phyloP scores from a whole-genome alignment of 2,113 vertebrate species.

The Pontoporia blainvillei region DNA sequence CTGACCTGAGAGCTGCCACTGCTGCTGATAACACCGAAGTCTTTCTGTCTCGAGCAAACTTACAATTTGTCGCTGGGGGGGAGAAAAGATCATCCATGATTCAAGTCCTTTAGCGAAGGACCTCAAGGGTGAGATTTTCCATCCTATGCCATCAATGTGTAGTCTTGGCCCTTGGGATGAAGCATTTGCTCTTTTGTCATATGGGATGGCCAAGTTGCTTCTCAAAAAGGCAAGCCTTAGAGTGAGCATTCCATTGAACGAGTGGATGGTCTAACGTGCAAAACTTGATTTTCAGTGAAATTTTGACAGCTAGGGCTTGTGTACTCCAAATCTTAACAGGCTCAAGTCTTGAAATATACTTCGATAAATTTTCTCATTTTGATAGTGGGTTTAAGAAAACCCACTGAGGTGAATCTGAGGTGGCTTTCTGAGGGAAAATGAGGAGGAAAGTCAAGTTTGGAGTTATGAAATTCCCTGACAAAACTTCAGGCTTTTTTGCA shows the following conservation, averaged over 20 bases:
- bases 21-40: rapidly evolving
- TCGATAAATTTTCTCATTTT: not conserved
- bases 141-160: rapidly evolving
- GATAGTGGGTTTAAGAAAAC: not conserved
- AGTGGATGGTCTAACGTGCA: rapidly evolving
- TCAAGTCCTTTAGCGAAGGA: not conserved
- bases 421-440: constrained; percentile 11
- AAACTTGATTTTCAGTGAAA: not conserved
- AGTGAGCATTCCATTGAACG: rapidly evolving
- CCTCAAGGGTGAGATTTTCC: not conserved
- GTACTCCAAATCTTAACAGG: not conserved
- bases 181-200: not conserved
- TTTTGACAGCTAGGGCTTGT: not conserved
- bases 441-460: not conserved
- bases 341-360: not conserved
- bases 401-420: not conserved
- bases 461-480: constrained; percentile 37
- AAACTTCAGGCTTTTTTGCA: not conserved
- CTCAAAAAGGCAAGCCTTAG: not conserved
- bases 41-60: constrained; percentile 53
- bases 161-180: not conserved
- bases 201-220: not conserved
- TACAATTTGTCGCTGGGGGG: constrained; percentile 16
- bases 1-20: not conserved
- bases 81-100: not conserved